These are phyloP conservation scores for Alouatta palliata DNA, from an alignment of 2,113 vertebrate species.

Conservation along the genomic window DNA sequence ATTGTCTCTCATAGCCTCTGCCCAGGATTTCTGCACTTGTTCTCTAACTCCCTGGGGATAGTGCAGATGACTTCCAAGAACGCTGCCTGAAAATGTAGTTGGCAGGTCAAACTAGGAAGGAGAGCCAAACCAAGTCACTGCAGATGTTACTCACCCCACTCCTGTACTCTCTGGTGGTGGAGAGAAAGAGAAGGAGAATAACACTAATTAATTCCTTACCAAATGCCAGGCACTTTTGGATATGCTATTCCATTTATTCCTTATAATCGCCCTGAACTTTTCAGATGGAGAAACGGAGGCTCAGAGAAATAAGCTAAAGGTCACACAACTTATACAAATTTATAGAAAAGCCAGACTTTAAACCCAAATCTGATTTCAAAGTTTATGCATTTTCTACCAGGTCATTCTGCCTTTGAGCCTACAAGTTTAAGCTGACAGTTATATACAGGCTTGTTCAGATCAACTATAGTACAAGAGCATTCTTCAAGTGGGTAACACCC, in stretches of 20 bases:
- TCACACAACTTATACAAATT: background rate
- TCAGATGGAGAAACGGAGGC: slow-evolving; percentile 2
- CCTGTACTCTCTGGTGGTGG: background rate
- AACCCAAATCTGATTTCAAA: background rate
- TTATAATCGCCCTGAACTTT: background rate
- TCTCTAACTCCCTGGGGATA: background rate
- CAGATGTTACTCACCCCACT: background rate
- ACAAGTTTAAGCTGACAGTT: background rate
- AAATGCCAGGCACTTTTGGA: background rate
- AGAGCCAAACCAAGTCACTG: background rate
- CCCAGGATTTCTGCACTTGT: background rate
- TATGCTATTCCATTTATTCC: background rate
- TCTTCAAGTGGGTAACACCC: background rate
- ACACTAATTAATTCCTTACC: background rate
- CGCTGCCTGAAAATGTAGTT: background rate
- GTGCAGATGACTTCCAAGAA: background rate
- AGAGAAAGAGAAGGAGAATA: background rate
- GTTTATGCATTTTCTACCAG: background rate
- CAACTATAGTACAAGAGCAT: background rate
- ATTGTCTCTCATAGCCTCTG: background rate
- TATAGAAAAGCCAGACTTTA: background rate
- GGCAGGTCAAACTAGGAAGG: background rate
- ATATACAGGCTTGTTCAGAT: background rate
- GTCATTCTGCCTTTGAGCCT: background rate
- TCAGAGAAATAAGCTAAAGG: background rate